Evolutionary conservation across 2,113 vertebrate species (phyloP), one percentile per base, ranked within the genome.

Genomic region (Hystrix brachyura): DNA sequence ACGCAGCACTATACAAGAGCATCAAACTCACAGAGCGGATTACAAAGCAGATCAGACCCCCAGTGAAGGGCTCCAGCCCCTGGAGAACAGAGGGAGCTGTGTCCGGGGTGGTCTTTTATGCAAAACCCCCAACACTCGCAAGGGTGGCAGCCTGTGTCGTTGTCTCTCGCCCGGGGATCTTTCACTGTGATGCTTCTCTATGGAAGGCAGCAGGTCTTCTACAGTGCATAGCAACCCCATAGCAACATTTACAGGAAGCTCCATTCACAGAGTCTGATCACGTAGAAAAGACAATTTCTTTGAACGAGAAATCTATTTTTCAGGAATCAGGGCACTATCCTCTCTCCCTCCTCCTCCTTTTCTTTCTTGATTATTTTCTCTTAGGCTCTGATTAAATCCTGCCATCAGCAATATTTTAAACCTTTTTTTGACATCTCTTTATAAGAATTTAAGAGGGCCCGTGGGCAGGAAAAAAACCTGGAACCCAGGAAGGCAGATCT

Each of bases 141-240:
- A n/a, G 27, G 48, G 7, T 1, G 9, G 38, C 18, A 46, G 71
- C 48, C 21, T 1, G 12, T 19, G 60, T 83, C 38, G 72, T 13
- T 19, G 6, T 7, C 6, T 25, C 64, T 48, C 5, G 3, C 8
- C n/a, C 1, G 0, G n/a, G 0, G 21, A 21, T 29, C 60, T n/a
- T 53, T 87, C 60, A 2, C 80, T n/a, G 17, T 1, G 67, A 62
- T 9, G 13, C 17, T 55, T 32, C 53, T 46, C 55, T 11, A 14
- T 11, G 19, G 32, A 34, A 53, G 65, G 27, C 1, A 12, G 46
- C n/a, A 1, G 23, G 48, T 27, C 87, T 76, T 71, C 18, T 23
- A 0, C 3, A 1, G 48, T 5, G 18, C 62, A 18, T 17, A 13
- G 67, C 53, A 27, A 57, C 67, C 65, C 69, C 71, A 5, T 0